A percentile compares a stretch with the other conserved stretches of the same genome.
phyloP scores from a whole-genome alignment of 2,888 invertebrate species.

The Cordilura impudica region DNA sequence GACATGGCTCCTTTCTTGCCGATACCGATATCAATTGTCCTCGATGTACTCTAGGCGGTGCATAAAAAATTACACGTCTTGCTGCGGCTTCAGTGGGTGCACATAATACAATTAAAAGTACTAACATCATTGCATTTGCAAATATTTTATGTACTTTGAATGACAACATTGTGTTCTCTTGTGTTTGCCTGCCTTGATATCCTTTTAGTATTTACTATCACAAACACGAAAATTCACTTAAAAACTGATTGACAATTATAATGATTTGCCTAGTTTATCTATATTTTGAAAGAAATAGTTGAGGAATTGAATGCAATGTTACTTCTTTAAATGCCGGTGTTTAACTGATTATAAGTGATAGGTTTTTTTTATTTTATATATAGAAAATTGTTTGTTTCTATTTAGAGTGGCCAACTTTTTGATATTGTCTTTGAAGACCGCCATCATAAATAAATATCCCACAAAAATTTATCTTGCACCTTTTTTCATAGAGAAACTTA shows the following conservation, averaged over 20 bases:
- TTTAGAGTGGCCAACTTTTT: conserved; percentile 29
- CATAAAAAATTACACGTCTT: conserved; percentile 72
- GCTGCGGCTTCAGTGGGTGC: conserved; percentile 66
- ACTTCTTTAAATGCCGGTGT: conserved; percentile 68
- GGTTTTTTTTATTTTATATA: conserved; percentile 44
- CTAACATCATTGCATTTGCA: conserved; percentile 49
- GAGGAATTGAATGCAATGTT: neutral
- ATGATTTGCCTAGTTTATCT: neutral
- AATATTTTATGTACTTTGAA: conserved; percentile 41
- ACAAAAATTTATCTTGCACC: too few species aligned
- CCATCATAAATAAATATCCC: too few species aligned
- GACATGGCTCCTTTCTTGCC: conserved; percentile 69
- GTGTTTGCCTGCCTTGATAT: conserved; percentile 4
- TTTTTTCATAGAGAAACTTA: too few species aligned
- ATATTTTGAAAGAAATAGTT: neutral
- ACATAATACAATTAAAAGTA: conserved; percentile 65
- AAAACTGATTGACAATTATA: neutral
- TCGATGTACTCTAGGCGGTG: conserved; percentile 66
- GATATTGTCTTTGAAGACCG: too few species aligned
- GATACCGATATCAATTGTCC: conserved; percentile 71
- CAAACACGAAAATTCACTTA: conserved; percentile 22
- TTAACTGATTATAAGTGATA: conserved; percentile 71
- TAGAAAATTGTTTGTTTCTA: conserved; percentile 5
- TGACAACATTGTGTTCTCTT: conserved; percentile 32
- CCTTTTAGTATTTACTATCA: conserved; percentile 3